Conservation (phyloP, 1,140 invertebrate species). For the Drosophila santomea region DNA sequence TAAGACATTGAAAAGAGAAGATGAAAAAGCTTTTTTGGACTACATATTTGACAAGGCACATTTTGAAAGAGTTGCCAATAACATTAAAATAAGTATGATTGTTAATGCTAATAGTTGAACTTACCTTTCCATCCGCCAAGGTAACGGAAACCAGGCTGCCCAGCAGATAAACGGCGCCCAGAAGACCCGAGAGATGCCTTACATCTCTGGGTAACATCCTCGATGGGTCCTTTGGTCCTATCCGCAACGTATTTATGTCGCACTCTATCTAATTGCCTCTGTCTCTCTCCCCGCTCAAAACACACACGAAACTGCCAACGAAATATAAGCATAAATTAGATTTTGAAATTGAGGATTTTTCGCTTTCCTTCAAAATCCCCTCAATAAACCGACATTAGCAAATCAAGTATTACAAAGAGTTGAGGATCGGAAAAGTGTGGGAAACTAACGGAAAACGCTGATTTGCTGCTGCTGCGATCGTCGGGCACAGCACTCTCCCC, state of each 20-base stretch:
- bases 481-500: slow-evolving; percentile 82
- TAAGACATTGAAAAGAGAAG: not conserved
- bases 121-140: slow-evolving; percentile 72
- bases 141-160: slow-evolving; percentile 55
- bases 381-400: slow-evolving; percentile 19
- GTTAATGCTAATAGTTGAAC: slow-evolving; percentile 19
- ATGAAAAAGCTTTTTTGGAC: too few species aligned
- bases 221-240: slow-evolving; percentile 55
- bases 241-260: slow-evolving; percentile 45
- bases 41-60: too few species aligned
- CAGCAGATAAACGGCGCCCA: slow-evolving; percentile 64
- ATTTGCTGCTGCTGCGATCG: slow-evolving; percentile 77
- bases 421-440: slow-evolving; percentile 1
- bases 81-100: too few species aligned
- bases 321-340: slow-evolving; percentile 51
- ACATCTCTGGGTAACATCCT: slow-evolving; percentile 81
- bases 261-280: slow-evolving; percentile 22
- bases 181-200: slow-evolving; percentile 77
- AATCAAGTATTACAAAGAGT: not conserved
- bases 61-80: too few species aligned
- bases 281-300: slow-evolving; percentile 24
- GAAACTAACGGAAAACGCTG: slow-evolving; percentile 73
- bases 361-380: slow-evolving; percentile 1
- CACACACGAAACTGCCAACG: slow-evolving; percentile 77
- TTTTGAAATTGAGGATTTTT: not conserved